Conservation (phyloP, 2,113 vertebrate species). For the Carollia perspicillata region DNA sequence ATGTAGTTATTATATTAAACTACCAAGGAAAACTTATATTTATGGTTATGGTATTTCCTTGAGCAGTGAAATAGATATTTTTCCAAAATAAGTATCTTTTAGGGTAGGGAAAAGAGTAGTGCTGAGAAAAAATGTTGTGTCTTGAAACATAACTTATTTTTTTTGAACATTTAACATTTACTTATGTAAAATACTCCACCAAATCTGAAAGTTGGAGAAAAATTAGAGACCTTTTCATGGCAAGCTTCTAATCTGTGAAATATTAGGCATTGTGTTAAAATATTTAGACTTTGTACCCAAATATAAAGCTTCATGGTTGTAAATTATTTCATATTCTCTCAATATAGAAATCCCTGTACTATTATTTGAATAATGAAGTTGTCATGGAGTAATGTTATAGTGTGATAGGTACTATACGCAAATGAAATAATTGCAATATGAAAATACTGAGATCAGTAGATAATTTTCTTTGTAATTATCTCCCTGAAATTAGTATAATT, state of each 20-base stretch:
- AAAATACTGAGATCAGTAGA: background rate
- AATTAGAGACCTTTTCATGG: background rate
- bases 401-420: background rate
- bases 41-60: background rate
- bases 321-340: background rate
- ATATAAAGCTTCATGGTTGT: background rate
- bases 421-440: background rate
- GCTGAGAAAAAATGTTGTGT: background rate
- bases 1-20: background rate
- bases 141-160: background rate
- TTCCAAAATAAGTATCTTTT: background rate
- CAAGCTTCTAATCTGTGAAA: background rate
- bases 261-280: background rate
- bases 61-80: background rate
- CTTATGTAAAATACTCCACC: background rate
- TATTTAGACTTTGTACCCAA: background rate
- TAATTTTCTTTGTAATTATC: conserved; percentile 38
- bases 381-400: background rate
- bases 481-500: conserved; percentile 5
- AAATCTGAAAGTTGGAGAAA: background rate
- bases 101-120: background rate
- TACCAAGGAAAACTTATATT: background rate
- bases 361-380: background rate
- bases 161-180: background rate
- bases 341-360: background rate